Evolutionary conservation across 2,888 invertebrate species (phyloP).

Genomic region (Eucriotettix oculatus): DNA sequence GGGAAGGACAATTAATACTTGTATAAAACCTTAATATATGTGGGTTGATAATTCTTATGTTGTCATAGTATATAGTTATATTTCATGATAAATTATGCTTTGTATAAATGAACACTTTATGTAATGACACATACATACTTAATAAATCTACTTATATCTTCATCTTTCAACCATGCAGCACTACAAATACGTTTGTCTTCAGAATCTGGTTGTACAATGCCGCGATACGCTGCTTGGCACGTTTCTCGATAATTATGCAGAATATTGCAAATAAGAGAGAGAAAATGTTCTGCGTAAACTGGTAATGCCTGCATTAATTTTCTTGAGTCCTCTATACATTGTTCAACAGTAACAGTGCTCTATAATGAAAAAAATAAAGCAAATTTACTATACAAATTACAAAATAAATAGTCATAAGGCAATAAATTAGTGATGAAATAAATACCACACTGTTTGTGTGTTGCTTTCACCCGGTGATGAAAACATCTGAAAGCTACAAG

Average conservation of each 20-base stretch:
- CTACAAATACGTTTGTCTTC: slow-evolving; percentile 66
- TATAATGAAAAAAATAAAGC: slow-evolving; percentile 23
- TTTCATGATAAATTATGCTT: no score
- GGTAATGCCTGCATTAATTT: slow-evolving; percentile 53
- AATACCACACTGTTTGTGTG: no score
- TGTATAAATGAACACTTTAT: no score
- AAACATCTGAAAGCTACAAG: no score
- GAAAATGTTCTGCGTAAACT: slow-evolving; percentile 54
- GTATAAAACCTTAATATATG: no score
- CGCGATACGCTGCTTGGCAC: slow-evolving; percentile 54
- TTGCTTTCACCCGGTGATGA: no score
- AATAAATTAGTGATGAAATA: no score
- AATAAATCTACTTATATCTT: slow-evolving; percentile 83
- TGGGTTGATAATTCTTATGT: no score
- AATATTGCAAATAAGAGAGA: slow-evolving; percentile 52
- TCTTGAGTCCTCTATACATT: slow-evolving; percentile 46
- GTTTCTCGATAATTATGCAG: slow-evolving; percentile 57
- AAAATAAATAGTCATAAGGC: no score
- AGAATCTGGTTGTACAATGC: slow-evolving; percentile 59
- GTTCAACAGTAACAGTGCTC: slow-evolving; percentile 57
- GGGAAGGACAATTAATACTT: no score
- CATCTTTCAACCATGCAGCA: slow-evolving; percentile 83
- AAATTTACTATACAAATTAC: neutral
- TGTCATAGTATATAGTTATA: no score
- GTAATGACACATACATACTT: slow-evolving; percentile 35